Percentiles rank a stretch among this genome's conserved stretches.
phyloP scores from a whole-genome alignment of 2,888 invertebrate species.

The Watsonalla binaria region DNA sequence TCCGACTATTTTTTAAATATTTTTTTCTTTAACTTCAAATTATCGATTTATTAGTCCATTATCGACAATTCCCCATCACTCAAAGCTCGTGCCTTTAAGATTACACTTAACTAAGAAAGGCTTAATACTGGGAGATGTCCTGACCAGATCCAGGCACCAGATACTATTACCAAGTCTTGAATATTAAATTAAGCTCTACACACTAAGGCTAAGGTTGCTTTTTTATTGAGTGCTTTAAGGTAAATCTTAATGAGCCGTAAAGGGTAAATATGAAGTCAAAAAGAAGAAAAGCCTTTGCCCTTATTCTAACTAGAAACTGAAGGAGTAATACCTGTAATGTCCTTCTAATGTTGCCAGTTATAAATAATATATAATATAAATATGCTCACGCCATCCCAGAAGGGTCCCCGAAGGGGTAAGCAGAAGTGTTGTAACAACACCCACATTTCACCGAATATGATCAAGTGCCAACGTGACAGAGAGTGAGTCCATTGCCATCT shows the following conservation, averaged over 20 bases:
- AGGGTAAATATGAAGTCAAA: background rate
- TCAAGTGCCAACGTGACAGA: too few relatives aligned
- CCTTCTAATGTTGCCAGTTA: too few relatives aligned
- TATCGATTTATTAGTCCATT: background rate
- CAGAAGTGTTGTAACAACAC: too few relatives aligned
- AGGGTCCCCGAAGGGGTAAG: too few relatives aligned
- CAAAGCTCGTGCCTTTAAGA: conserved; percentile 62
- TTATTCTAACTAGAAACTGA: too few relatives aligned
- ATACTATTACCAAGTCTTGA: conserved; percentile 2
- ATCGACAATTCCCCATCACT: conserved; percentile 33
- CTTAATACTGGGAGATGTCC: conserved; percentile 65
- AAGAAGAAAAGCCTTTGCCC: too few relatives aligned
- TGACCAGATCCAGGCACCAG: conserved; percentile 14
- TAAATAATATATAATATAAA: too few relatives aligned
- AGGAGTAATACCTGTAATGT: too few relatives aligned
- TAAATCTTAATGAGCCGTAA: background rate
- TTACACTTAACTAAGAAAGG: conserved; percentile 70
- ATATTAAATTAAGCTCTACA: background rate
- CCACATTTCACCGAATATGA: too few relatives aligned
- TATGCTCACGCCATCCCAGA: too few relatives aligned
- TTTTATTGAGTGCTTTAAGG: background rate
- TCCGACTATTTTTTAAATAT: too few relatives aligned
- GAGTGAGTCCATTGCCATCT: too few relatives aligned
- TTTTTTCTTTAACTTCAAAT: background rate
- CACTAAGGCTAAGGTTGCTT: background rate